Base-by-base conservation (phyloP, 2,888 invertebrate genomes). In the Gymnocheta viridis region DNA sequence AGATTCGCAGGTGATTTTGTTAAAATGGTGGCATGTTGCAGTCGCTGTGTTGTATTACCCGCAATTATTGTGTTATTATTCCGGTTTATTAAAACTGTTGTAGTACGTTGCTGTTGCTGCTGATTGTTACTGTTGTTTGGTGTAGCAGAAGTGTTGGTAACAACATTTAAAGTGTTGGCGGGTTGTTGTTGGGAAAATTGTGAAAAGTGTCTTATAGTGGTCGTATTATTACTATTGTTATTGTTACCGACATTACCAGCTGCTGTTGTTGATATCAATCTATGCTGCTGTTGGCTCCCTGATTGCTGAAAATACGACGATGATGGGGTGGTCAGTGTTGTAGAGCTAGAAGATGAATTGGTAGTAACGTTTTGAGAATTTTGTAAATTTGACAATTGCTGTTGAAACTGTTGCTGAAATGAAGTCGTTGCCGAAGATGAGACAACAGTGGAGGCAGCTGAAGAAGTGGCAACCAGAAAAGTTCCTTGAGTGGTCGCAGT, bases 121-220 rank as follows among this genome's bases (percentile, higher is more conserved):
- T 51, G 74, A 41, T 79, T 54, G 44, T 64, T 74, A 29, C 35
- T 51, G 29, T 60, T 58, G 58, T 51, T 69, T 60, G 56, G 19
- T 44, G 74, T 64, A 22, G 80, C 47, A 66, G 62, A 66, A 58
- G 80, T 78, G 60, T 60, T 81, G 47, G 38, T 35, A 69, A 73
- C 74, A 74, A 38, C 73, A 56, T 58, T 82, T 58, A 70, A 60
- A 5, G 85, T 66, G 86, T 86, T 22, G 87, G 85, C 67, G 87
- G 87, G 35, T 60, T 86, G 82, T 73, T 86, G 86, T 74, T 85
- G 85, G 27, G 81, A 86, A 60, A 90, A 90, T 84, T 90, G 89
- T 35, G 89, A 89, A 74, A 90, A 90, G 38, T 90, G 88, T 14
- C 89, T 89, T 35, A 89, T 89, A 10, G 88, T 86, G 12, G 84